Evolutionary conservation across 2,797 vertebrate genomes (phyloP).

Genomic region (Pangasius larnaudii): DNA sequence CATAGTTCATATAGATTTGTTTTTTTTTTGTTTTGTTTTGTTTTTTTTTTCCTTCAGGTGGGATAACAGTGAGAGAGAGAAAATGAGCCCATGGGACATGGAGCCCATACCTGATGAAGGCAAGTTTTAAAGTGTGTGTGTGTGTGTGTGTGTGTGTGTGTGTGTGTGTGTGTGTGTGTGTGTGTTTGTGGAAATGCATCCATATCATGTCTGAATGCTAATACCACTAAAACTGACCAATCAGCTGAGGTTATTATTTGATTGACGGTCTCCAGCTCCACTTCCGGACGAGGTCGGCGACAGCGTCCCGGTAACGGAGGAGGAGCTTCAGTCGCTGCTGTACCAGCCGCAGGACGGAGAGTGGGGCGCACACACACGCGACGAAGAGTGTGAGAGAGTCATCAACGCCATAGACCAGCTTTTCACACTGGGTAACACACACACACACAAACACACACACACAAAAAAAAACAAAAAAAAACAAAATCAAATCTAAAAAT

Average conservation of each 20-base stretch:
- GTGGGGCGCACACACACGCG: constrained; percentile 90
- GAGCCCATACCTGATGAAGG: constrained; percentile 95
- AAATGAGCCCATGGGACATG: constrained; percentile 99
- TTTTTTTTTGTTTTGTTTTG: constrained; percentile 5
- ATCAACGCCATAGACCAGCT: constrained; percentile 90
- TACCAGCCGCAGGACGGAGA: constrained; percentile 95
- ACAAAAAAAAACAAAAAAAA: too few species aligned
- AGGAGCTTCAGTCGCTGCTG: constrained; percentile 88
- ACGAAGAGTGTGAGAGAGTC: constrained; percentile 92
- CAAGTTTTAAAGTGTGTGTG: constrained; percentile 64
- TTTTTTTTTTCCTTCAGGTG: constrained; percentile 76
- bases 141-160: neutral
- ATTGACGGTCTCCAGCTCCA: constrained; percentile 73
- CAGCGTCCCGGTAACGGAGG: constrained; percentile 90
- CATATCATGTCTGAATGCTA: neutral
- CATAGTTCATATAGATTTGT: neutral
- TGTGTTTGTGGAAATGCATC: neutral
- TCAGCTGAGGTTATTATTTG: neutral
- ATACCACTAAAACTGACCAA: neutral
- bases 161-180: constrained; percentile 34
- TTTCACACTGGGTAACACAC: constrained; percentile 85
- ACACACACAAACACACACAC: neutral
- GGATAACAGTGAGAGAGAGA: constrained; percentile 96
- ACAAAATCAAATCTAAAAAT: too few species aligned
- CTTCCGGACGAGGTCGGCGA: constrained; percentile 91